A percentile compares a stretch with the other conserved stretches of the same genome.
Evolutionary conservation across 2,888 invertebrate genomes (phyloP).

Genomic region (Harmothoe impar): DNA sequence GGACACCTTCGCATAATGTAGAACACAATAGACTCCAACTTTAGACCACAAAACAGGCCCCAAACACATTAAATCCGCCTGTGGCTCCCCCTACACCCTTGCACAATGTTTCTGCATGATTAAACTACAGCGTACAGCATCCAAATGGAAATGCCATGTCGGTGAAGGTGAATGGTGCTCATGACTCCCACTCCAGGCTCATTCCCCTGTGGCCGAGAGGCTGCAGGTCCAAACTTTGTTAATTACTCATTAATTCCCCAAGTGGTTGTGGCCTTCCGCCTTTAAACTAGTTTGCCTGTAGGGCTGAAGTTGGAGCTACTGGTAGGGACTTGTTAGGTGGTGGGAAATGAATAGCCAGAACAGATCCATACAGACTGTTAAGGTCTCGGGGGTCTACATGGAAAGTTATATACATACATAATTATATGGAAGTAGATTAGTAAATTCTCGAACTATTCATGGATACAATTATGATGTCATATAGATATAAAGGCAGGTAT

Average conservation of each 20-base stretch:
- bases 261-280: background rate
- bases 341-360: no score
- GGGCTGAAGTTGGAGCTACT: background rate
- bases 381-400: no score
- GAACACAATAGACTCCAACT: background rate
- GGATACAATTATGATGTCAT: no score
- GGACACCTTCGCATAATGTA: no score
- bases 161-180: background rate
- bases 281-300: background rate
- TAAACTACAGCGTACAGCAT: background rate
- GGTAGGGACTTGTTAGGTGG: no score
- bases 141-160: conserved; percentile 23
- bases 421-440: no score
- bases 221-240: conserved; percentile 13
- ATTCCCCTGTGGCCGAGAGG: background rate
- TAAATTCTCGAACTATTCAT: no score
- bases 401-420: no score
- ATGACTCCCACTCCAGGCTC: background rate
- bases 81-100: background rate
- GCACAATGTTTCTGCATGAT: background rate
- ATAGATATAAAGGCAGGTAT: no score
- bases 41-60: conserved; percentile 14
- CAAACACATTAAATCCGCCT: background rate
- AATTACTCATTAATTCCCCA: conserved; percentile 5
- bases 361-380: no score